Evolutionary conservation across 2,888 invertebrate species (phyloP), one percentile per base, ranked within the genome.

Genomic region (Deilephila porcellus): DNA sequence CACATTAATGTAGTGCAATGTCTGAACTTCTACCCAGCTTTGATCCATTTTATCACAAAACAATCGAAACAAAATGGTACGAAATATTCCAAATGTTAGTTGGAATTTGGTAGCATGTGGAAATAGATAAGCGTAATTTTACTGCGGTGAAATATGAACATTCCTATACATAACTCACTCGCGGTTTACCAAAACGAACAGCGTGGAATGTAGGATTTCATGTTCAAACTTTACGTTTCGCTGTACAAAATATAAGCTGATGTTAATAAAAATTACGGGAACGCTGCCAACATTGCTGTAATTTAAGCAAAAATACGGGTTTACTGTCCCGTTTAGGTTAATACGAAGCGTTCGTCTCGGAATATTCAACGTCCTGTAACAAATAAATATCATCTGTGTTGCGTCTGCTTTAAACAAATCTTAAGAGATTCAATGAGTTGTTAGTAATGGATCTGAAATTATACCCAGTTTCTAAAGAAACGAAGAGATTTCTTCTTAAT

Each of bases 161-260:
- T 52, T 67, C 1, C 67, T 52, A 64, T 20, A 37, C 37, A 64
- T 64, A 11, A 64, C 4, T 14, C 52, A 25, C 52, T 25, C 37
- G 52, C 67, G 25, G 52, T 67, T 67, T 67, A 64, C 64, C 20
- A 64, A 64, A 64, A 64, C 37, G 56, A 64, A 64, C n/a, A 20
- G 20, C 37, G 8, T 37, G n/a, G 37, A 64, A 45, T 60, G 60
- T 60, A 25, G 14, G 60, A 60, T 60, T 60, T 60, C 60, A 29
- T 29, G 29, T 60, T 60, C 29, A 29, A 60, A 60, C 17, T 60
- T 20, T 64, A 37, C 3, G n/a, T 37, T 64, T 37, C 7, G 5
- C 4, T n/a, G 20, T 45, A 64, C 37, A 64, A 63, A 19, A 19
- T 29, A 34, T 3, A 32, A 8, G 60, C 29, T 29, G 14, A 60